phyloP scores from a whole-genome alignment of 2,113 vertebrate genomes.

The Pygoscelis adeliae region DNA sequence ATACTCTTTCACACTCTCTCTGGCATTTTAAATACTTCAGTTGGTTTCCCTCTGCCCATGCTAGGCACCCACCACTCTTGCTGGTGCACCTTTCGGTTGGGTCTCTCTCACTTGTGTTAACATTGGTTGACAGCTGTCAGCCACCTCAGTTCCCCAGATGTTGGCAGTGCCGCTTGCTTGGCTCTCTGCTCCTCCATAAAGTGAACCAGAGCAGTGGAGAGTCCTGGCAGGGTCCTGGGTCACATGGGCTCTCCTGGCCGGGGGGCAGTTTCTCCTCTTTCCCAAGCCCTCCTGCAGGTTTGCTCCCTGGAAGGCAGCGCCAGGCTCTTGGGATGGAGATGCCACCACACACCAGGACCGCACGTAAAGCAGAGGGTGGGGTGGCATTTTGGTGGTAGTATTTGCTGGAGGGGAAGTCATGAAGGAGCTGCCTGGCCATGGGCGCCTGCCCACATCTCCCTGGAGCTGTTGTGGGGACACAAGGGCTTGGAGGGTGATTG shows the following conservation, averaged over 20 bases:
- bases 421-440: background rate
- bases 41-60: background rate
- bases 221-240: background rate
- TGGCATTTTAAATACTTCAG: background rate
- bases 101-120: background rate
- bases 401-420: background rate
- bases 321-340: background rate
- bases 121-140: background rate
- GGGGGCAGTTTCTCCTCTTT: background rate
- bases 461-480: background rate
- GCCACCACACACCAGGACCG: fast-evolving
- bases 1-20: background rate
- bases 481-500: background rate
- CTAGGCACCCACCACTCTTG: background rate
- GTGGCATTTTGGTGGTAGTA: background rate
- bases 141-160: background rate
- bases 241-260: fast-evolving
- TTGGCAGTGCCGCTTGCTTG: background rate
- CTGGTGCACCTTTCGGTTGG: background rate
- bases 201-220: background rate
- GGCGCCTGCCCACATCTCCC: fast-evolving
- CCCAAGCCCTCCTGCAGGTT: background rate
- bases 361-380: fast-evolving
- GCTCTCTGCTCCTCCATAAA: background rate
- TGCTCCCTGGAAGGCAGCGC: background rate